Evolutionary conservation across 2,797 vertebrate species (phyloP), one percentile per base, ranked within the genome.

Genomic region (Clarias laeviceps): DNA sequence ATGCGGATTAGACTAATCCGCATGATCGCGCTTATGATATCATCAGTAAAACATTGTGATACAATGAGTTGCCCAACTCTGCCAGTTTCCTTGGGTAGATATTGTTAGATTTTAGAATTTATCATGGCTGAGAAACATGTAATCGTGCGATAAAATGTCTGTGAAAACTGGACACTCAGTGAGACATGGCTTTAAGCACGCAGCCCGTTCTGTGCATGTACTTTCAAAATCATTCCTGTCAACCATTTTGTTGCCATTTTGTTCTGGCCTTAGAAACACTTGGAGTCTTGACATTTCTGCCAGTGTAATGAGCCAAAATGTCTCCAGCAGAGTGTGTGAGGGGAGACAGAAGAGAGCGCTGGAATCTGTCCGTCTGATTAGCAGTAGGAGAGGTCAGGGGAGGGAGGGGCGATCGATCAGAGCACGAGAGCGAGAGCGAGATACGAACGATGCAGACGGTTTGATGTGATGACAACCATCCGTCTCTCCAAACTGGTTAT

Each of bases 321-420:
- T 82, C 70, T 86, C 45, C 40, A 20, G 27, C 54, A 3, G 69
- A 37, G 84, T 40, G 15, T 37, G 79, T 77, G 80, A 85, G 77
- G n/a, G 29, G 68, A 82, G 80, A 59, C 17, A 9, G 32, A 54
- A 1, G n/a, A 77, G 32, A 64, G 34, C 45, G 29, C 59, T 45
- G 70, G 80, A 77, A 82, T 69, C n/a, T 82, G 62, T 82, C 80
- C 34, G 6, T 77, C 80, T 82, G 80, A 86, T 86, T 82, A 86
- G 85, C 4, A 3, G 62, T 70, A 45, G 76, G 66, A 79, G 64
- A 69, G 61, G 68, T 29, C 14, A 29, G 4, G 50, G 18, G 15
- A 69, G 15, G 29, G 29, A 57, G 5, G 20, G 5, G 7, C 8
- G 34, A 73, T 80, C 76, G 83, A 84, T 84, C 76, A 84, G 74